Evolutionary conservation across 2,888 invertebrate genomes (phyloP).

Genomic region (Nipponacmea schrenckii): DNA sequence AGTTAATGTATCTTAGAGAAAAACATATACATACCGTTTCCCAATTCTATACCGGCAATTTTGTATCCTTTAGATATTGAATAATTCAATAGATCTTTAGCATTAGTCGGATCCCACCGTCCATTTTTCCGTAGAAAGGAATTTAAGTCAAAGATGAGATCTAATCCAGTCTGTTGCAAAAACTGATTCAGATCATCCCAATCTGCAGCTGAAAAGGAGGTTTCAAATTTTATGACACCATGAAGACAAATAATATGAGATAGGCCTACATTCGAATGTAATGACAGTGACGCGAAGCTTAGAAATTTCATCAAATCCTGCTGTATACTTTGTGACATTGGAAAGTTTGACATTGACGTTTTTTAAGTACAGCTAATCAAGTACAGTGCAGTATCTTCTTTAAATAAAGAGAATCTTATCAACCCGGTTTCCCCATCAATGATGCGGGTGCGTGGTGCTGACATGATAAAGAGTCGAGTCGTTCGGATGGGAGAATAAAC

Average conservation of each 20-base stretch:
- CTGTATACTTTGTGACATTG: no score
- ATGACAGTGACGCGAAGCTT: no score
- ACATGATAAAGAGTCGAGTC: no score
- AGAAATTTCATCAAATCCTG: no score
- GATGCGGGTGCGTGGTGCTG: no score
- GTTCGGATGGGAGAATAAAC: no score
- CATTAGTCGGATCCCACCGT: neutral
- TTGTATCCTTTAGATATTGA: neutral
- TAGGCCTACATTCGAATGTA: neutral
- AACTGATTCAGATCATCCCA: neutral
- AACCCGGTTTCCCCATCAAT: no score
- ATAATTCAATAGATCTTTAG: neutral
- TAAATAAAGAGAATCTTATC: no score
- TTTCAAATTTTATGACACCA: neutral
- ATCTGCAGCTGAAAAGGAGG: neutral
- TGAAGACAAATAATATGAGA: neutral
- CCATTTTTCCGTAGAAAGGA: neutral
- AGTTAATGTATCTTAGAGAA: neutral
- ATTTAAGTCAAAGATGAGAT: neutral
- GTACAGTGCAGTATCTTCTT: no score
- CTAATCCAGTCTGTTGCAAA: neutral
- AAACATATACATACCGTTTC: neutral
- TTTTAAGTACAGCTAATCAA: no score
- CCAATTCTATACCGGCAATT: neutral
- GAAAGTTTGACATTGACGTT: no score